Conservation (phyloP, 2,113 vertebrate genomes). For the Eclectus roratus region DNA sequence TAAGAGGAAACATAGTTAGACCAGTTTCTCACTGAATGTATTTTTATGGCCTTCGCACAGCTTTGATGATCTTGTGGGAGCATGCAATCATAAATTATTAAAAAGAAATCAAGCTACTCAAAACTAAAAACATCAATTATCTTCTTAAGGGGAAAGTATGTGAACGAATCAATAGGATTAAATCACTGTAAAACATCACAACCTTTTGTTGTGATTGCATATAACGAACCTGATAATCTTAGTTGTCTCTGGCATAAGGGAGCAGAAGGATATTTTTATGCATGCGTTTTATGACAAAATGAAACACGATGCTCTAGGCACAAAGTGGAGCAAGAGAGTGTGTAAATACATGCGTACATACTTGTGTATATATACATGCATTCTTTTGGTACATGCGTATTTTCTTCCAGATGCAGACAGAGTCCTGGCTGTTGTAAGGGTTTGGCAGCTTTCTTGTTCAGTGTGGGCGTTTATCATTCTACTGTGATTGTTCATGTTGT, state of each 20-base stretch:
- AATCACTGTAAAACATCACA: not conserved
- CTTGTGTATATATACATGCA: not conserved
- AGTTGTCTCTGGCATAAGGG: not conserved
- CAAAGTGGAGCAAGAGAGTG: not conserved
- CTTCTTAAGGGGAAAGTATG: not conserved
- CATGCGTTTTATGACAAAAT: not conserved
- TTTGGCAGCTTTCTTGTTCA: slow-evolving; percentile 58
- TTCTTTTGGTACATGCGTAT: slow-evolving; percentile 29
- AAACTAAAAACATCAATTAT: not conserved
- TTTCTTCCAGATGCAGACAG: slow-evolving; percentile 53
- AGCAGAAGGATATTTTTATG: not conserved
- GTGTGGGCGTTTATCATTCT: slow-evolving; percentile 69
- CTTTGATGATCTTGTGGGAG: slow-evolving; percentile 46
- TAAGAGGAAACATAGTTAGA: slow-evolving; percentile 35
- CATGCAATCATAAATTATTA: slow-evolving; percentile 12
- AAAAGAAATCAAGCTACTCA: not conserved
- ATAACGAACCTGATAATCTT: not conserved
- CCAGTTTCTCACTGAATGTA: slow-evolving; percentile 21
- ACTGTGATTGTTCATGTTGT: slow-evolving; percentile 53
- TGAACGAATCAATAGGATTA: not conserved
- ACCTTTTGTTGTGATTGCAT: not conserved
- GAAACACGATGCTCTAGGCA: not conserved
- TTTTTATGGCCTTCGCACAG: slow-evolving; percentile 32
- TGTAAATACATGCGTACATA: not conserved
- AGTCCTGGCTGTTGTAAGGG: slow-evolving; percentile 31